Evolutionary conservation across 2,888 invertebrate genomes (phyloP).

Genomic region (Isotomurus palustris): DNA sequence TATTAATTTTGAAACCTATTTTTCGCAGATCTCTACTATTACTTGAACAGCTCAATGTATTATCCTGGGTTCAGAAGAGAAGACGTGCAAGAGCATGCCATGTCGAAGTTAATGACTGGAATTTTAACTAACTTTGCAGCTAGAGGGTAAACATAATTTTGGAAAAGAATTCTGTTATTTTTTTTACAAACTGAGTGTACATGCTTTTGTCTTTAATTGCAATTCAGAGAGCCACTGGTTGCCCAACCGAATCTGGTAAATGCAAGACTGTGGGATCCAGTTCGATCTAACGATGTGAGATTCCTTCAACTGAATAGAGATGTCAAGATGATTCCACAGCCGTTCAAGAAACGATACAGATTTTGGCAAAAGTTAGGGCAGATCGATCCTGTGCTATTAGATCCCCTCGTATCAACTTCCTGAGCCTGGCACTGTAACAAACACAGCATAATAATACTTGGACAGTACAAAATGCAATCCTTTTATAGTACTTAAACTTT

Average conservation of each 20-base stretch:
- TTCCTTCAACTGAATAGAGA: constrained; percentile 24
- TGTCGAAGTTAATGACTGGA: constrained; percentile 33
- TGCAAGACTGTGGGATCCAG: constrained; percentile 29
- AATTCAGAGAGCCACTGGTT: constrained; percentile 25
- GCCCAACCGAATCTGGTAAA: constrained; percentile 20
- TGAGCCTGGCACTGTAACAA: too few species aligned
- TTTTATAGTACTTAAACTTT: too few species aligned
- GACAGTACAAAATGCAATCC: too few species aligned
- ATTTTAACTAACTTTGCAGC: constrained; percentile 26
- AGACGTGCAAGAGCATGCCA: constrained; percentile 24
- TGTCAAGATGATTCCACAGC: constrained; percentile 32
- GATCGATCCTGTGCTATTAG: constrained; percentile 14
- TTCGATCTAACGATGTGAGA: constrained; percentile 18
- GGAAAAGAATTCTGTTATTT: not conserved
- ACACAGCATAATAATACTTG: too few species aligned
- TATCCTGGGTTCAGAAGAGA: constrained; percentile 27
- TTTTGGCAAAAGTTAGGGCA: constrained; percentile 27
- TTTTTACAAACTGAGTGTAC: not conserved
- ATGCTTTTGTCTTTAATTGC: not conserved
- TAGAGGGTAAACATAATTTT: constrained; percentile 17
- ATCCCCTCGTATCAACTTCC: too few species aligned
- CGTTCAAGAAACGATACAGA: constrained; percentile 23
- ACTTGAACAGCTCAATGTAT: constrained; percentile 27
- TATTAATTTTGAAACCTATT: too few species aligned
- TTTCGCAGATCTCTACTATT: constrained; percentile 31